Evolutionary conservation across 2,888 invertebrate species (phyloP).

Genomic region (Lumbricus terrestris): DNA sequence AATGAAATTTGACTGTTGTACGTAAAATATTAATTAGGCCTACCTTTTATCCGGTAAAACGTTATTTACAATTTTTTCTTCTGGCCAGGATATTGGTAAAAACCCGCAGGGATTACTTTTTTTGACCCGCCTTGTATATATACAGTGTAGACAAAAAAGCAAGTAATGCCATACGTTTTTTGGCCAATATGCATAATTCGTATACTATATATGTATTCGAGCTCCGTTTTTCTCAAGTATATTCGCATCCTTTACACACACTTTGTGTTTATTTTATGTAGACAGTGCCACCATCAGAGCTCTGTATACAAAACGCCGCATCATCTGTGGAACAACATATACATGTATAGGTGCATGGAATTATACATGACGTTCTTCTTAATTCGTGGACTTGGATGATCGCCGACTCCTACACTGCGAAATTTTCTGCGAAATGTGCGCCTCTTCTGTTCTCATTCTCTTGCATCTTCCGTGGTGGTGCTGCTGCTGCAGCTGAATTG

Average conservation of each 20-base stretch:
- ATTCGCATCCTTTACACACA: no score
- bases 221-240: background rate
- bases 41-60: no score
- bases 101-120: no score
- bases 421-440: background rate
- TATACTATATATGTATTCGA: no score
- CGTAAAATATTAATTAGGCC: no score
- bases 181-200: fast-evolving
- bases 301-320: background rate
- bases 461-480: background rate
- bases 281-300: background rate
- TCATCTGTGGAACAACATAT: background rate
- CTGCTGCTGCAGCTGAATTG: background rate
- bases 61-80: no score
- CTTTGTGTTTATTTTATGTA: background rate
- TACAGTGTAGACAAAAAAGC: no score
- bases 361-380: background rate
- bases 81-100: no score
- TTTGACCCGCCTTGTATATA: no score
- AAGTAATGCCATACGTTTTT: no score
- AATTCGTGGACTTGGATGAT: background rate
- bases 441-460: background rate
- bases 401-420: background rate
- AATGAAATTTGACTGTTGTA: no score
- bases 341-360: no score